Base-by-base conservation (phyloP, 2,113 vertebrate genomes). In the Helogale parvula region DNA sequence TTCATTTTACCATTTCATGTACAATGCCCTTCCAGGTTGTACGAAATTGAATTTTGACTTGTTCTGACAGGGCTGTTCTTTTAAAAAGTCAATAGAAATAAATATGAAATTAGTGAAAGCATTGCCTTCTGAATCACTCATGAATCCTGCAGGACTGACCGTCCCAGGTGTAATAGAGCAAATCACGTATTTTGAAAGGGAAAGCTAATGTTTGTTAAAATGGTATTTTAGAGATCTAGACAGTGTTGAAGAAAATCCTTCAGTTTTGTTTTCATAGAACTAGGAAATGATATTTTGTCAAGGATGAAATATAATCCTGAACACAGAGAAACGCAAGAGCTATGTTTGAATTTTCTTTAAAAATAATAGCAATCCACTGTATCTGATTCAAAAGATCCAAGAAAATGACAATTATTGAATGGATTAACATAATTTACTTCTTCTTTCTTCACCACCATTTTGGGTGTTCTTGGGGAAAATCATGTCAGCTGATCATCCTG, bases 51-150 rank as follows among this genome's bases (percentile, higher is more conserved):
- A 90, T 80, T 86, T 23, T 68, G 17, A 85, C 17, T 60, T 90
- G 45, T 86, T 88, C 76, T 91, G 27, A 54, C 10, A 66, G 1
- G n/a, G 17, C n/a, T 69, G 10, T 60, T 86, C 35, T 90, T 93
- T 86, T 33, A 31, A 86, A 60, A 96, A 66, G n/a, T 66, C 87
- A 92, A 87, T 92, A 85, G 17, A 93, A 95, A 90, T 87, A 97
- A 96, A 96, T 93, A 69, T 71, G 74, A 96, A 95, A 81, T 92
- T 80, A 96, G 57, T 82, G 35, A 88, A 93, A 96, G 81, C 21
- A 50, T 86, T 94, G 89, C 25, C 33, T 72, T 81, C 65, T 47
- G 52, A 93, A 38, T 92, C 16, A 81, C 27, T 90, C 69, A 41
- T 47, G 79, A n/a, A 60, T 86, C 90, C 27, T 71, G 45, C 33